Conservation (phyloP, 2,113 vertebrate genomes). For the Microcebus tavaratra region DNA sequence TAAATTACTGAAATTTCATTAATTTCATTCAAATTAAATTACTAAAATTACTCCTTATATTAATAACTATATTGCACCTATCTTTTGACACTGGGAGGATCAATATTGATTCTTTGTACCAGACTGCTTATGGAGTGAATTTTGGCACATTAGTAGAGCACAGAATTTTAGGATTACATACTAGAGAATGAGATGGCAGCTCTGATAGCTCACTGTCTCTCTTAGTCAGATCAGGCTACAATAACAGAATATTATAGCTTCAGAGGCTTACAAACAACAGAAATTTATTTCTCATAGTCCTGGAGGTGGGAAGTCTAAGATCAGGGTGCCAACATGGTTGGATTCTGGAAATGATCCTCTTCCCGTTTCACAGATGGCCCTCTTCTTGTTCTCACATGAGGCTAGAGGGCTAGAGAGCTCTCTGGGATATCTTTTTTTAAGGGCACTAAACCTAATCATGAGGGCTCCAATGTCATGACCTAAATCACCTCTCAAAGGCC, state of each 20-base stretch:
- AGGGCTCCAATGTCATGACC: neutral
- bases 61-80: neutral
- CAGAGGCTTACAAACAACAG: neutral
- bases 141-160: too few relatives aligned
- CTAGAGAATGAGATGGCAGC: neutral
- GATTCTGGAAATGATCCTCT: neutral
- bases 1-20: neutral
- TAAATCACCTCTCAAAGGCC: neutral
- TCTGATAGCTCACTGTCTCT: neutral
- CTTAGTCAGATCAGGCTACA: neutral
- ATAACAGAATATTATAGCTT: neutral
- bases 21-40: too few relatives aligned
- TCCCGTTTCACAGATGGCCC: neutral
- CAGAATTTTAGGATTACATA: neutral
- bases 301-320: neutral
- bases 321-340: neutral
- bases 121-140: neutral
- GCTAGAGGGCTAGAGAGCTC: neutral
- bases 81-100: neutral
- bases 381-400: neutral
- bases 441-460: neutral
- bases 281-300: neutral
- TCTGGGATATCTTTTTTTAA: neutral
- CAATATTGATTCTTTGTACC: neutral
- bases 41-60: too few relatives aligned